Evolutionary conservation across 1,140 invertebrate genomes (phyloP).

Genomic region (Lithobius niger): DNA sequence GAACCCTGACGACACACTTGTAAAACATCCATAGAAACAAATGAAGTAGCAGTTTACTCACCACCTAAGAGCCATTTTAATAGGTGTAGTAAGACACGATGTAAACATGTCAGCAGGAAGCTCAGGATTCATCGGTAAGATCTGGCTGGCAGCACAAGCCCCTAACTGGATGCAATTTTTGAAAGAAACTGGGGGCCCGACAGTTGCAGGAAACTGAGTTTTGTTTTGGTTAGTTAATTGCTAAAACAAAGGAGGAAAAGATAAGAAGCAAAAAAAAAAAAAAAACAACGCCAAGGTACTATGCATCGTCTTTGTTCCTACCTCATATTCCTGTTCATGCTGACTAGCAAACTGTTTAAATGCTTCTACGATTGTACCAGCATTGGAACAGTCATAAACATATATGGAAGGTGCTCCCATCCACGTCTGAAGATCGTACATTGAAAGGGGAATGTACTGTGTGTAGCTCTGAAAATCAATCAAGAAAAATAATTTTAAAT

Average conservation of each 20-base stretch:
- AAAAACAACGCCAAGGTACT: background rate
- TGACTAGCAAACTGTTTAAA: conserved; percentile 85
- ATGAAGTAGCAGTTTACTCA: no score
- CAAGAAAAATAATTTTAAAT: conserved; percentile 14
- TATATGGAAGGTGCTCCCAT: conserved; percentile 98
- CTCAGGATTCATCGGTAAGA: conserved; percentile 93
- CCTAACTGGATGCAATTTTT: conserved; percentile 92
- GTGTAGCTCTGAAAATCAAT: conserved; percentile 69
- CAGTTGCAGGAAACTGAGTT: background rate
- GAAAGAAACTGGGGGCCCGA: conserved; percentile 33
- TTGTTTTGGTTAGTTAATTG: conserved; percentile 8
- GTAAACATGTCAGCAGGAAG: conserved; percentile 98
- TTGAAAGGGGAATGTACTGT: conserved; percentile 96
- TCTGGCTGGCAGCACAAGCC: conserved; percentile 80
- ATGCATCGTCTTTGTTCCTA: no score
- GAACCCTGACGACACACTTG: no score
- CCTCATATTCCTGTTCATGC: conserved; percentile 74
- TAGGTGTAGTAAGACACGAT: conserved; percentile 92
- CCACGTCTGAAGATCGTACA: conserved; percentile 97
- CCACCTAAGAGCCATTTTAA: conserved; percentile 92
- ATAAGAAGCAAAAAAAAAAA: background rate
- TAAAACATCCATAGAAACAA: no score
- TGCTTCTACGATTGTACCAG: conserved; percentile 85
- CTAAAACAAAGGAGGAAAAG: background rate
- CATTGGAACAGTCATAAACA: conserved; percentile 98